A percentile compares a stretch with the other conserved stretches of the same genome.
Conservation (phyloP, 2,888 invertebrate species). For the Penaeus monodon region DNA sequence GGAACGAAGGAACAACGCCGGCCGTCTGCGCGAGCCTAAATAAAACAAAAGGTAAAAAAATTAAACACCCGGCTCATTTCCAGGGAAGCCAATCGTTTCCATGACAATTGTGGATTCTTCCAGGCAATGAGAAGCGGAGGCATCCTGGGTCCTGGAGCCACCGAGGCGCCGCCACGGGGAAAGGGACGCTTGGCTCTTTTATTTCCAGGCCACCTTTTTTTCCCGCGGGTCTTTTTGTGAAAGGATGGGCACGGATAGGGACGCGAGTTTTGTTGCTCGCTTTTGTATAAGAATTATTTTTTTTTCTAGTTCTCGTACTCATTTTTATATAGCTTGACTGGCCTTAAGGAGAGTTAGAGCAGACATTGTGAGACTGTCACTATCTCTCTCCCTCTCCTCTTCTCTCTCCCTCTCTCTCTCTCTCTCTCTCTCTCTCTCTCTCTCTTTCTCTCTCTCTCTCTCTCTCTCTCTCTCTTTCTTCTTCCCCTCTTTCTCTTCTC, state of each 20-base stretch:
- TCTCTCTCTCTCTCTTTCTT: too few relatives aligned
- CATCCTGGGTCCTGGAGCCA: slow-evolving; percentile 6
- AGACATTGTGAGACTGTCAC: neutral
- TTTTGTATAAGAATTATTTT: too few relatives aligned
- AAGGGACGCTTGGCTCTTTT: neutral
- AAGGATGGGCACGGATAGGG: neutral
- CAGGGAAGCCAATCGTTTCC: slow-evolving; percentile 57
- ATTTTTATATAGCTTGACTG: too few relatives aligned
- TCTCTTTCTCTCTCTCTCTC: neutral
- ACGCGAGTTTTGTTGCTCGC: neutral
- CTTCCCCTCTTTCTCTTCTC: too few relatives aligned
- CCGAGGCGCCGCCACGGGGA: slow-evolving; percentile 1
- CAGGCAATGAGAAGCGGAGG: slow-evolving; percentile 48
- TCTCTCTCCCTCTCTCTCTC: neutral
- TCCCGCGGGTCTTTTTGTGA: neutral
- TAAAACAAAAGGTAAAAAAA: slow-evolving; percentile 61
- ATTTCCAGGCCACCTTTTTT: neutral
- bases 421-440: neutral
- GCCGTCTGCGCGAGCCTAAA: slow-evolving; percentile 35
- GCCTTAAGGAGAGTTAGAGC: too few relatives aligned
- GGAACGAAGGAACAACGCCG: neutral
- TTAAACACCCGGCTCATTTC: slow-evolving; percentile 57
- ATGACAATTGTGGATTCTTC: slow-evolving; percentile 58
- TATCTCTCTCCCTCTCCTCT: neutral
- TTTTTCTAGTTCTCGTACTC: too few relatives aligned